Evolutionary conservation across 2,113 vertebrate genomes (phyloP).

Genomic region (Trachemys scripta): DNA sequence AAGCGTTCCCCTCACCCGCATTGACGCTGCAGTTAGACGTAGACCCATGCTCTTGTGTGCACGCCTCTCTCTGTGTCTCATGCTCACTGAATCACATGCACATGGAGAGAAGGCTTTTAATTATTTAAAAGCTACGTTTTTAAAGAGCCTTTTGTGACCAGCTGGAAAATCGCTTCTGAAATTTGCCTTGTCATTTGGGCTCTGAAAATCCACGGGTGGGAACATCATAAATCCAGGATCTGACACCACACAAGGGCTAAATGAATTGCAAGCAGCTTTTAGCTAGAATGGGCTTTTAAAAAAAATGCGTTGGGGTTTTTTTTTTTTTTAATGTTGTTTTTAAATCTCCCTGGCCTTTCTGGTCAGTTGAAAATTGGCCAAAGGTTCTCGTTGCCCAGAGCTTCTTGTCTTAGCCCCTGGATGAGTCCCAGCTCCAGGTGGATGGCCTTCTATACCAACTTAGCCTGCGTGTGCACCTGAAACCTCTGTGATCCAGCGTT

Average conservation of each 20-base stretch:
- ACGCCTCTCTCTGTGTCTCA: constrained; percentile 64
- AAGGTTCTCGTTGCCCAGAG: not conserved
- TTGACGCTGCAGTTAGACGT: constrained; percentile 10
- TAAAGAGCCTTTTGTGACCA: constrained; percentile 69
- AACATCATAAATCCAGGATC: not conserved
- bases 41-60: constrained; percentile 66
- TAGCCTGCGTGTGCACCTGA: not conserved
- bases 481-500: not conserved
- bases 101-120: constrained; percentile 74
- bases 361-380: constrained; percentile 38
- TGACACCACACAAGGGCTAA: not conserved
- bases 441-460: not conserved
- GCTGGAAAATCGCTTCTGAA: constrained; percentile 60
- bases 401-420: constrained; percentile 38
- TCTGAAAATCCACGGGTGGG: not conserved
- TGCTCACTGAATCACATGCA: constrained; percentile 71
- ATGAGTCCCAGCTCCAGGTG: not conserved
- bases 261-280: constrained; percentile 25
- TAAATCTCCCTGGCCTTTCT: constrained; percentile 44
- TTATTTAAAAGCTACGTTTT: constrained; percentile 64
- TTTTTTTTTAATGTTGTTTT: not conserved
- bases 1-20: constrained; percentile 49
- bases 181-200: constrained; percentile 25
- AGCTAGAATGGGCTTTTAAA: constrained; percentile 36
- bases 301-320: not conserved